Evolutionary conservation across 2,113 vertebrate species (phyloP).

Genomic region (human (Homo sapiens)): DNA sequence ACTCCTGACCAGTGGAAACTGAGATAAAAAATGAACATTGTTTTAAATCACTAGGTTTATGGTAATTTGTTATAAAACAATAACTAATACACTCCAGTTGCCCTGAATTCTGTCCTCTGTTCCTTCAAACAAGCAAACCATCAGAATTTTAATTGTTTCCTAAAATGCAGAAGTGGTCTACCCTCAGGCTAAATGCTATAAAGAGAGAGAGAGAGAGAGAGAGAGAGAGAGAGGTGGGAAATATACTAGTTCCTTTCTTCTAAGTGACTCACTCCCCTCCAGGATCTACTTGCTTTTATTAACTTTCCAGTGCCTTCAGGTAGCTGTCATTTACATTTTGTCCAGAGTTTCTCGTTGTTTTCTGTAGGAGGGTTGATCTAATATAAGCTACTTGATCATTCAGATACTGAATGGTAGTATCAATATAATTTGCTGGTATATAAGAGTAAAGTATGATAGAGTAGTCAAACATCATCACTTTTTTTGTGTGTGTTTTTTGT

Average conservation of each 20-base stretch:
- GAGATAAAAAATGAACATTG: neutral
- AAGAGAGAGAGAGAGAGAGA: neutral
- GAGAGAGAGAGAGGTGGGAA: neutral
- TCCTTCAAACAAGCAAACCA: slow-evolving; percentile 2
- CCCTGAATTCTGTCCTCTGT: neutral
- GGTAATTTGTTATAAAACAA: neutral
- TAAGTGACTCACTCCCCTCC: neutral
- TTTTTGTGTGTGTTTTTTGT: too few species aligned
- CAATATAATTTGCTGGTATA: neutral
- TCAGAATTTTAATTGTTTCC: neutral
- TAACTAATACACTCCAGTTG: neutral
- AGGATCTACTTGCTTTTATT: neutral
- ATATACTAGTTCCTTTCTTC: neutral
- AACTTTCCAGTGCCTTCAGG: neutral
- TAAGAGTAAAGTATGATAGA: neutral
- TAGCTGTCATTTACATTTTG: neutral
- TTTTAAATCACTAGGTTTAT: neutral
- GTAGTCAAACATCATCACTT: neutral
- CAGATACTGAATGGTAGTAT: neutral
- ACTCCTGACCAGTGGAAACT: neutral
- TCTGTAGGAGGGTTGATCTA: neutral
- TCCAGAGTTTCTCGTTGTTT: neutral
- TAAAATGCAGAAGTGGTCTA: neutral
- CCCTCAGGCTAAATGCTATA: neutral
- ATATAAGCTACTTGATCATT: neutral